Evolutionary conservation across 37 sponge, comb jelly and placozoan species (phyloP).

Genomic region (Tethya wilhelma): DNA sequence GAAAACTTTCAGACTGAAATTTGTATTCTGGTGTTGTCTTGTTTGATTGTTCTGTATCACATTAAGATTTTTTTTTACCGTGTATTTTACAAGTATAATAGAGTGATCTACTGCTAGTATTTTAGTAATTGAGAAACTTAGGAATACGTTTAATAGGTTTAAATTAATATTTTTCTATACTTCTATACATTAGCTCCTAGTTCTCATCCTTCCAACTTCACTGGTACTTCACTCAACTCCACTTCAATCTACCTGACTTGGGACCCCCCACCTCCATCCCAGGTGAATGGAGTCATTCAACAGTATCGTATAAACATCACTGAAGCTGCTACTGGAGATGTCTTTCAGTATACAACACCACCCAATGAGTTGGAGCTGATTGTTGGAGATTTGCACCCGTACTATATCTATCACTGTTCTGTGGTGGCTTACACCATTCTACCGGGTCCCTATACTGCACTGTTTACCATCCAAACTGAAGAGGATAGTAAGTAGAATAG

Average conservation of each 20-base stretch:
- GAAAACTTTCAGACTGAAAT: too few species aligned
- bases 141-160: too few species aligned
- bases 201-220: slow-evolving; percentile 28
- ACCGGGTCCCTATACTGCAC: slow-evolving; percentile 39
- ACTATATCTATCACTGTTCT: slow-evolving; percentile 26
- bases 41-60: too few species aligned
- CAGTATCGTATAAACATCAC: slow-evolving; percentile 48
- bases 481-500: slow-evolving; percentile 21
- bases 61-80: too few species aligned
- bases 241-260: slow-evolving; percentile 36
- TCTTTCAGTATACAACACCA: background rate
- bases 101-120: too few species aligned
- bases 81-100: too few species aligned
- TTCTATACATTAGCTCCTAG: too few species aligned
- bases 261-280: slow-evolving; percentile 38
- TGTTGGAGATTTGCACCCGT: slow-evolving; percentile 47
- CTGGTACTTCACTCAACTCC: slow-evolving; percentile 35
- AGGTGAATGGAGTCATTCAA: slow-evolving; percentile 39
- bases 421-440: slow-evolving; percentile 40
- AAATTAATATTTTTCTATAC: too few species aligned
- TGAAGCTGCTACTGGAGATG: slow-evolving; percentile 5
- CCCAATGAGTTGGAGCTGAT: slow-evolving; percentile 12
- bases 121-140: too few species aligned
- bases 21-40: too few species aligned
- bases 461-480: slow-evolving; percentile 24